A percentile compares a stretch with the other conserved stretches of the same genome.
Evolutionary conservation across 2,113 vertebrate species (phyloP).

Genomic region (Colinus virginianus): DNA sequence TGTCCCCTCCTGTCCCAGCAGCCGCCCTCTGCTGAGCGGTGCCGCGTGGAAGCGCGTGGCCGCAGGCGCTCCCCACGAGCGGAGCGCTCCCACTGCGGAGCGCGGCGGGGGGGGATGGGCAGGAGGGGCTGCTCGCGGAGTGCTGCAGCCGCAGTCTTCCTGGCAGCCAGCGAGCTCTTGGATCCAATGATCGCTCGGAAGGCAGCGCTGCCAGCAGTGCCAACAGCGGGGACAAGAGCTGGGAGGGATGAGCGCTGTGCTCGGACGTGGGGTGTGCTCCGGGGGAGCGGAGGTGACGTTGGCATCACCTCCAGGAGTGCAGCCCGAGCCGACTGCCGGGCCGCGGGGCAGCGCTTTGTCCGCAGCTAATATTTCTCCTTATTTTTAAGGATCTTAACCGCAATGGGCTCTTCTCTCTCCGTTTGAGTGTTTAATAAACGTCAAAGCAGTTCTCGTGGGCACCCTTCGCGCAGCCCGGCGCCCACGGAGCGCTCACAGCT

Average conservation of each 20-base stretch:
- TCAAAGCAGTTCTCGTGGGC: neutral
- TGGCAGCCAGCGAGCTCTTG: neutral
- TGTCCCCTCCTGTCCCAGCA: accelerated
- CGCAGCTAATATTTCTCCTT: neutral
- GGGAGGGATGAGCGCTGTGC: neutral
- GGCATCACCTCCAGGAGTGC: accelerated
- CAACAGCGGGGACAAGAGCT: accelerated
- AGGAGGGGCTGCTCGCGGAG: accelerated
- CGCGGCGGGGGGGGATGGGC: neutral
- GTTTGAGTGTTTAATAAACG: neutral
- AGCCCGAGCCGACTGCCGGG: neutral
- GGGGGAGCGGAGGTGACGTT: neutral
- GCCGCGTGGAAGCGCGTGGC: neutral
- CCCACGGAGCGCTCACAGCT: no score
- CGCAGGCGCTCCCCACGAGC: no score
- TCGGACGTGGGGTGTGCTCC: neutral
- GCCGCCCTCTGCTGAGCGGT: neutral
- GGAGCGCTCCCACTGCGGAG: no score
- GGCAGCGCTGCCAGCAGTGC: neutral
- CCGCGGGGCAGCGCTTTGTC: neutral
- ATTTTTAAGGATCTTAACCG: neutral
- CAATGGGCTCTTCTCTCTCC: neutral
- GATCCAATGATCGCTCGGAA: neutral
- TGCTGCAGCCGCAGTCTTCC: neutral
- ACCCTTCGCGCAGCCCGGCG: neutral